Evolutionary conservation across 2,797 vertebrate genomes (phyloP).

Genomic region (Thripadectes ignobilis): DNA sequence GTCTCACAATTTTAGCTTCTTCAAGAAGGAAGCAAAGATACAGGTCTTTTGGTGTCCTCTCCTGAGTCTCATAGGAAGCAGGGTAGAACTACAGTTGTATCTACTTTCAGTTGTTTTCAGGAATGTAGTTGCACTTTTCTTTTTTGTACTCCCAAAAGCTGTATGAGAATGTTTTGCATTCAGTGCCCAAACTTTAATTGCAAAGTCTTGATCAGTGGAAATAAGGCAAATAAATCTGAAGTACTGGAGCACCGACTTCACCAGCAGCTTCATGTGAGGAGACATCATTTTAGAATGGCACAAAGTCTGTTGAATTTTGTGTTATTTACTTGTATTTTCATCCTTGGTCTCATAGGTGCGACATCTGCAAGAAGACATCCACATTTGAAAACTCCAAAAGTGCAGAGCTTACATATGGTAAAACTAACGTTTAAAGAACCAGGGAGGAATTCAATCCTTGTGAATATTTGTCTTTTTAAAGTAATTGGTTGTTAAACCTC

Average conservation of each 20-base stretch:
- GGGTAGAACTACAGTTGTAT: neutral
- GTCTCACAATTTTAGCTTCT: neutral
- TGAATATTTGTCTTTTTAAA: neutral
- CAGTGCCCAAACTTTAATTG: neutral
- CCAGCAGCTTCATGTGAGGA: neutral
- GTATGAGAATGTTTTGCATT: neutral
- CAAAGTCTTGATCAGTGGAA: neutral
- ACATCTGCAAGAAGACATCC: neutral
- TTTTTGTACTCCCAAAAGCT: neutral
- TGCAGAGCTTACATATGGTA: neutral
- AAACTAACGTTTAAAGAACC: neutral
- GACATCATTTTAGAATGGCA: neutral
- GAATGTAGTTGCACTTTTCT: neutral
- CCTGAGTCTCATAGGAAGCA: neutral
- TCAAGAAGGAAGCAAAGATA: neutral
- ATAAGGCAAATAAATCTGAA: neutral
- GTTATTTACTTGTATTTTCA: neutral
- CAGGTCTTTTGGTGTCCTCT: neutral
- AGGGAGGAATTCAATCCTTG: neutral
- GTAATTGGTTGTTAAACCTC: neutral
- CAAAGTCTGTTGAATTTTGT: neutral
- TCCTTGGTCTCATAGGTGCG: neutral
- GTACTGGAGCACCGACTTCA: neutral
- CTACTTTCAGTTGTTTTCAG: neutral
- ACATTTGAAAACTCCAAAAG: neutral